Conservation (phyloP, 2,888 invertebrate genomes). For the Liposcelis brunnea region DNA sequence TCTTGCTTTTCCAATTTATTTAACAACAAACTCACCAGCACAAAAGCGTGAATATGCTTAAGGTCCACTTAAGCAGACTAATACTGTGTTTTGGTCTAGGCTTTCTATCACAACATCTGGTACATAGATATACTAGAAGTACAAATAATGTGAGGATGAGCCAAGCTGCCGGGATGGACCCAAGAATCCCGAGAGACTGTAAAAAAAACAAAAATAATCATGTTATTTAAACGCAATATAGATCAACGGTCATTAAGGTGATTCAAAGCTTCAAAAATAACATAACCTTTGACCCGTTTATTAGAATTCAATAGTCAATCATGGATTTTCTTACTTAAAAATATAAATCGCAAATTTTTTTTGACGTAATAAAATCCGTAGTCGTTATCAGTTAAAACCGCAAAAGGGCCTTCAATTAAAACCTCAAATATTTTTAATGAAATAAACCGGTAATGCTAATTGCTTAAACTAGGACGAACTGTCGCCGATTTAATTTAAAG, state of each 20-base stretch:
- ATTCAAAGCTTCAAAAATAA: background rate
- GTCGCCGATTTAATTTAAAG: too few relatives aligned
- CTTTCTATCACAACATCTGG: constrained; percentile 88
- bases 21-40: constrained; percentile 41
- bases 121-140: constrained; percentile 79
- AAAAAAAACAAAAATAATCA: constrained; percentile 22
- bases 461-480: too few relatives aligned
- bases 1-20: too few relatives aligned
- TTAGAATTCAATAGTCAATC: too few relatives aligned
- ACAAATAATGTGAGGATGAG: constrained; percentile 78
- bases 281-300: background rate
- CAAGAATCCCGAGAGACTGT: constrained; percentile 84
- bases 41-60: constrained; percentile 44
- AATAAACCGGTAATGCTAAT: too few relatives aligned
- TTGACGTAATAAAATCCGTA: too few relatives aligned
- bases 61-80: constrained; percentile 49
- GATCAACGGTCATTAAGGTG: background rate
- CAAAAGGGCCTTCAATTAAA: too few relatives aligned
- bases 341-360: too few relatives aligned
- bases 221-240: too few relatives aligned
- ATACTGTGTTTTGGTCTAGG: constrained; percentile 77
- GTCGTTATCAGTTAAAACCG: too few relatives aligned
- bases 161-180: constrained; percentile 85
- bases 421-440: too few relatives aligned
- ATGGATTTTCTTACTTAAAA: too few relatives aligned